Evolutionary conservation across 2,888 invertebrate genomes (phyloP).

Genomic region (Aradus depressus): DNA sequence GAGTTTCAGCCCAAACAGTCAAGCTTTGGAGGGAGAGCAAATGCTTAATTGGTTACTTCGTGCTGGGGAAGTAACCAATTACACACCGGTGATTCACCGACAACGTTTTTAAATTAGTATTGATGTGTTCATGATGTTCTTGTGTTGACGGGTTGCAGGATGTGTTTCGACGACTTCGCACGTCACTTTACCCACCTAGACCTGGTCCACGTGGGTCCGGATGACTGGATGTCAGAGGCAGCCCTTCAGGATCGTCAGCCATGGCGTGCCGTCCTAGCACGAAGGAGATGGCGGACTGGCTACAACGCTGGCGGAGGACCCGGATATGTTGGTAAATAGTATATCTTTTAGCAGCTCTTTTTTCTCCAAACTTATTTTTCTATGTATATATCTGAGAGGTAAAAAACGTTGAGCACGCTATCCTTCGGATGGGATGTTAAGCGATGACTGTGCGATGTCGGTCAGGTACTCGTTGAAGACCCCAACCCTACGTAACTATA

Average conservation of each 20-base stretch:
- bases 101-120: too few relatives aligned
- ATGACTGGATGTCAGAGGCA: conserved; percentile 60
- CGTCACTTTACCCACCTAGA: conserved; percentile 54
- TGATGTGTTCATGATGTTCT: too few relatives aligned
- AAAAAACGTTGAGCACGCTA: too few relatives aligned
- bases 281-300: conserved; percentile 53
- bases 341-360: not conserved
- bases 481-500: too few relatives aligned
- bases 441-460: too few relatives aligned
- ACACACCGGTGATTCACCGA: too few relatives aligned
- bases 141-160: conserved; percentile 43
- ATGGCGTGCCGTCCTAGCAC: conserved; percentile 57
- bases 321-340: conserved; percentile 41
- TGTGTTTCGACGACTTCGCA: conserved; percentile 59
- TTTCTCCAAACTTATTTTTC: not conserved
- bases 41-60: too few relatives aligned
- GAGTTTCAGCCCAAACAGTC: too few relatives aligned
- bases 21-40: too few relatives aligned
- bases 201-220: conserved; percentile 64
- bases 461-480: too few relatives aligned
- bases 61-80: too few relatives aligned
- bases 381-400: not conserved
- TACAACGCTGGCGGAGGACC: conserved; percentile 63
- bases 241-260: conserved; percentile 55
- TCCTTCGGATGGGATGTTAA: too few relatives aligned